phyloP scores from a whole-genome alignment of 1,140 invertebrate genomes.

The Lineus longissimus region DNA sequence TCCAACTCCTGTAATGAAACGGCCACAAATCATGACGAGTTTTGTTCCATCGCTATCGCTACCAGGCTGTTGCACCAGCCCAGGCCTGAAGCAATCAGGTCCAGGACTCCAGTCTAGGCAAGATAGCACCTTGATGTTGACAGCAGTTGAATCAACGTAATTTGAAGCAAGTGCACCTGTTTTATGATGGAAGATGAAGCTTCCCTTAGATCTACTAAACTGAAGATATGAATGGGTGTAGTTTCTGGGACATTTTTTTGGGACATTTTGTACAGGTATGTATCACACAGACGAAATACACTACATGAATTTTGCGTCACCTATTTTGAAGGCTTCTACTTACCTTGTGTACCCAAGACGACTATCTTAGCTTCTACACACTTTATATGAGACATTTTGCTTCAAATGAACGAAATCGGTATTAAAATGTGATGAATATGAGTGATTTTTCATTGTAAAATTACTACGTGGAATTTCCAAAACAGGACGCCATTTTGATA shows the following conservation, averaged over 20 bases:
- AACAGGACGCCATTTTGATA: too few species aligned
- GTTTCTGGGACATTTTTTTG: not conserved
- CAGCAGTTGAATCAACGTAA: not conserved
- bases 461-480: too few species aligned
- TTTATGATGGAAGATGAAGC: too few species aligned
- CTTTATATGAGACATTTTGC: slow-evolving; percentile 57
- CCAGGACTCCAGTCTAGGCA: not conserved
- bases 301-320: too few species aligned
- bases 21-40: slow-evolving; percentile 23
- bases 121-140: not conserved
- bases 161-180: not conserved
- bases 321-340: too few species aligned
- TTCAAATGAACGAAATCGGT: too few species aligned
- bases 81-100: not conserved
- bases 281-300: too few species aligned
- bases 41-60: not conserved
- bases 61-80: not conserved
- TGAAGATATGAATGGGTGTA: not conserved
- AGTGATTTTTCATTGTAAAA: too few species aligned
- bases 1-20: slow-evolving; percentile 69
- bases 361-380: slow-evolving; percentile 78
- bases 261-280: not conserved
- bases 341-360: slow-evolving; percentile 75
- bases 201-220: not conserved
- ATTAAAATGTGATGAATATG: too few species aligned